phyloP scores from a whole-genome alignment of 1,140 invertebrate genomes.

The Chrysomallon squamiferum region DNA sequence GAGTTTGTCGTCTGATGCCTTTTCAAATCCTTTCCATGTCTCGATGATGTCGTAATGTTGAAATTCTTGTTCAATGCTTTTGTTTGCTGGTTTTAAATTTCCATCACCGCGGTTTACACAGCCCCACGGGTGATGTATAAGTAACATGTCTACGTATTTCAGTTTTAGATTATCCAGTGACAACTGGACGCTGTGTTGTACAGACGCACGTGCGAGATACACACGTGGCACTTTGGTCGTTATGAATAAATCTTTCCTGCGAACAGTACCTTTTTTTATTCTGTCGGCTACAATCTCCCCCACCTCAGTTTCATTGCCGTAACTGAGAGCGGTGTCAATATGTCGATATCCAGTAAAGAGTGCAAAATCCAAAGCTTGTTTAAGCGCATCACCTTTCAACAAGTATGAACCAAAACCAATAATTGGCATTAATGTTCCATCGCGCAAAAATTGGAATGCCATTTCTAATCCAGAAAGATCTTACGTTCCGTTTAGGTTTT shows the following conservation, averaged over 20 bases:
- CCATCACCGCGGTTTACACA: conserved; percentile 33
- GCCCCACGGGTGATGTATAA: conserved; percentile 52
- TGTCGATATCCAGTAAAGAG: conserved; percentile 47
- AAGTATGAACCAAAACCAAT: conserved; percentile 50
- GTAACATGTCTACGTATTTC: conserved; percentile 43
- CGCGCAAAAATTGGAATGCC: conserved; percentile 9
- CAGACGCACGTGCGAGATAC: conserved; percentile 22
- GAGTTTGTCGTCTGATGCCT: conserved; percentile 73
- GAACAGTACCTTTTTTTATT: conserved; percentile 30
- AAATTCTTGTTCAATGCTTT: conserved; percentile 25
- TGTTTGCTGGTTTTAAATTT: conserved; percentile 21
- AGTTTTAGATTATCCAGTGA: conserved; percentile 42
- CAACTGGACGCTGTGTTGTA: conserved; percentile 27
- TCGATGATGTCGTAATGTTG: conserved; percentile 29
- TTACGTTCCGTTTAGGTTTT: too few relatives aligned
- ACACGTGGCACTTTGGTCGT: conserved; percentile 46
- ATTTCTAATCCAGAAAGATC: too few relatives aligned
- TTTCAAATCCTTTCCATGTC: conserved; percentile 75
- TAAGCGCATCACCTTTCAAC: conserved; percentile 30
- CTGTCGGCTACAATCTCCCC: conserved; percentile 40
- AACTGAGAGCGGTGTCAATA: conserved; percentile 51
- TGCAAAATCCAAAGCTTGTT: conserved; percentile 44
- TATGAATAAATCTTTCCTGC: conserved; percentile 48
- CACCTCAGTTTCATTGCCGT: conserved; percentile 49
- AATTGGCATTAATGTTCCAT: conserved; percentile 10